Percentiles rank a stretch among this genome's conserved stretches.
Evolutionary conservation across 2,888 invertebrate species (phyloP).

Genomic region (Dolichopus griseipennis): DNA sequence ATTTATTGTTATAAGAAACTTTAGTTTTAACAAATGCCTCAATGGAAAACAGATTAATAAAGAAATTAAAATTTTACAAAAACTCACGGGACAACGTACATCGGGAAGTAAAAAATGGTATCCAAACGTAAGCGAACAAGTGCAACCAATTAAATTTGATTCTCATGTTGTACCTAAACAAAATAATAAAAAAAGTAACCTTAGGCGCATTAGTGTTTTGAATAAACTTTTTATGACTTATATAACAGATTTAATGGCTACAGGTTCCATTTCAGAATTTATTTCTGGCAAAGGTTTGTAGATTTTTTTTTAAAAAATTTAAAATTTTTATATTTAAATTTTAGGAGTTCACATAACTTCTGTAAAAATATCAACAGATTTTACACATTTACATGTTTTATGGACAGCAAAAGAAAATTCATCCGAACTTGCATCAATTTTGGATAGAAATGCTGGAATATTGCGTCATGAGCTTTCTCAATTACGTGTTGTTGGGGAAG

Average conservation of each 20-base stretch:
- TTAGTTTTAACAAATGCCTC: no score
- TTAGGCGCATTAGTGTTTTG: conserved; percentile 55
- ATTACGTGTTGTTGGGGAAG: conserved; percentile 62
- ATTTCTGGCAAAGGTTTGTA: conserved; percentile 54
- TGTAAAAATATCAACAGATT: conserved; percentile 59
- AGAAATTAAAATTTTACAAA: conserved; percentile 36
- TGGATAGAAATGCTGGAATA: conserved; percentile 51
- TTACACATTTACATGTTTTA: conserved; percentile 57
- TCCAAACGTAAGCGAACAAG: conserved; percentile 21
- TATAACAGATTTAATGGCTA: conserved; percentile 68
- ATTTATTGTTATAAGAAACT: not conserved
- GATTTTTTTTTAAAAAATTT: not conserved
- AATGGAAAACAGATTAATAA: not conserved
- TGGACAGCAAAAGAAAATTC: conserved; percentile 55
- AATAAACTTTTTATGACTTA: conserved; percentile 76
- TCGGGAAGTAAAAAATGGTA: conserved; percentile 38
- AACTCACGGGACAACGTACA: conserved; percentile 34
- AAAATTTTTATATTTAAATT: not conserved
- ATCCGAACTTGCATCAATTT: conserved; percentile 31
- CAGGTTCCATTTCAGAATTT: conserved; percentile 54
- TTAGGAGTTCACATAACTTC: conserved; percentile 55
- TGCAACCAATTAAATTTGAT: conserved; percentile 19
- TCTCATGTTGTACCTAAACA: conserved; percentile 24
- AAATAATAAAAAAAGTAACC: conserved; percentile 44
- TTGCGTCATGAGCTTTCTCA: conserved; percentile 66